A percentile compares a stretch with the other conserved stretches of the same genome.
Conservation (phyloP, 2,113 vertebrate species). For the Hippocampus barbouri region DNA sequence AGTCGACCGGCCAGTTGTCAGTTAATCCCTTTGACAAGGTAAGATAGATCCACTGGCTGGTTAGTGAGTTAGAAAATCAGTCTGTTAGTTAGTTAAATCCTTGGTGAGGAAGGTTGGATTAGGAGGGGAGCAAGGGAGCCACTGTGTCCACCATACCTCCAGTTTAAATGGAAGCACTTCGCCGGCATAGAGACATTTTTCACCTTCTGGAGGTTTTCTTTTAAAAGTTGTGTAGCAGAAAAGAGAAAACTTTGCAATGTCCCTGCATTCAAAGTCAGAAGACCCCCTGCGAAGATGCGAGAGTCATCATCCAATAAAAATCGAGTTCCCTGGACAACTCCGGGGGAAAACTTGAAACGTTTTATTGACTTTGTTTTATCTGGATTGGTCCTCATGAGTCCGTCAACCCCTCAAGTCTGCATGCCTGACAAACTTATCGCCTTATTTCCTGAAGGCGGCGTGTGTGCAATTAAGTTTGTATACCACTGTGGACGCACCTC, state of each 20-base stretch:
- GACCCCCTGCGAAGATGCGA: slow-evolving; percentile 30
- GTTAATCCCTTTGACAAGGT: too few species aligned
- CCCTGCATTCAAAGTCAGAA: slow-evolving; percentile 48
- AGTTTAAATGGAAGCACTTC: background rate
- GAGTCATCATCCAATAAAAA: slow-evolving; percentile 52
- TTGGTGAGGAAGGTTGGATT: too few species aligned
- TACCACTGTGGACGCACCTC: slow-evolving; percentile 35
- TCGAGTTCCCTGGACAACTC: slow-evolving; percentile 51
- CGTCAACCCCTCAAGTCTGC: slow-evolving; percentile 42
- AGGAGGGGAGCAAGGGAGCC: too few species aligned
- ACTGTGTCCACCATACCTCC: too few species aligned
- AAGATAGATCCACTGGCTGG: too few species aligned
- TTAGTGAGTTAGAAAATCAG: too few species aligned
- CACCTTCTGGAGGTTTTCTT: slow-evolving; percentile 1
- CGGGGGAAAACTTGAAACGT: slow-evolving; percentile 53
- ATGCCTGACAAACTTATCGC: slow-evolving; percentile 51
- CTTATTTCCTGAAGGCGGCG: slow-evolving; percentile 44
- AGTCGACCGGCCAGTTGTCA: too few species aligned
- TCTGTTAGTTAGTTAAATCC: too few species aligned
- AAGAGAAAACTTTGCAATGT: slow-evolving; percentile 42
- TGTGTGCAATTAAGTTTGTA: slow-evolving; percentile 73
- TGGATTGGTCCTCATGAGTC: slow-evolving; percentile 57
- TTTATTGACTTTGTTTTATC: slow-evolving; percentile 19
- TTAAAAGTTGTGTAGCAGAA: slow-evolving; percentile 28
- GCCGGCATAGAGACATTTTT: background rate